phyloP scores from a whole-genome alignment of 1,140 invertebrate species.

The Paraescarpia echinospica region DNA sequence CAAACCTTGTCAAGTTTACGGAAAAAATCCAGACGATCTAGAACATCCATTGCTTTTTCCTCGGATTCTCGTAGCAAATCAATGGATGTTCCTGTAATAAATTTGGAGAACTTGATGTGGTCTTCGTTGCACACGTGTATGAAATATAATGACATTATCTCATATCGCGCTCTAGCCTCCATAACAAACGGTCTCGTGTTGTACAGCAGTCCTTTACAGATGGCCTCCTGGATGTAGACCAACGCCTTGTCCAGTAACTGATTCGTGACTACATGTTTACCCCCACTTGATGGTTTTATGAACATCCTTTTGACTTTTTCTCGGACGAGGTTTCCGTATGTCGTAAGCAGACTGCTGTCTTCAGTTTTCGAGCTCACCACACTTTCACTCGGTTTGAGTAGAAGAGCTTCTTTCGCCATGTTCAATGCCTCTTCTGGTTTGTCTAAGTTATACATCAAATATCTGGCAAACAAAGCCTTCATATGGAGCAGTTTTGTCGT shows the following conservation, averaged over 20 bases:
- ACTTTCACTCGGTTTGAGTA: background rate
- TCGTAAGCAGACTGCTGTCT: background rate
- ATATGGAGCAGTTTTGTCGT: background rate
- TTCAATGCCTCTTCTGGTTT: background rate
- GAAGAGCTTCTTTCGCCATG: background rate
- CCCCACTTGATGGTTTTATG: too few species aligned
- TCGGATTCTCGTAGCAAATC: background rate
- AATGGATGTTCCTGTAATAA: background rate
- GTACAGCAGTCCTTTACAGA: background rate
- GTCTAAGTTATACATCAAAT: background rate
- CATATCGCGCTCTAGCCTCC: background rate
- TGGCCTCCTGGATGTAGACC: background rate
- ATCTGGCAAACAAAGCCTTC: background rate
- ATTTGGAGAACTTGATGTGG: background rate
- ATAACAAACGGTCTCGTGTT: background rate
- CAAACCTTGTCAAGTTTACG: background rate
- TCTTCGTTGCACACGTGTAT: background rate
- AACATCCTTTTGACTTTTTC: background rate
- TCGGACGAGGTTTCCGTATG: background rate
- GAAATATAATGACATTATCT: background rate
- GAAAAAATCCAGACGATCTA: background rate
- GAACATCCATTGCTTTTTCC: background rate
- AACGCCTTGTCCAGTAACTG: background rate
- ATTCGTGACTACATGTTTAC: background rate
- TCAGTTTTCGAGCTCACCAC: background rate